Base-by-base conservation (phyloP, 2,113 vertebrate species). In the Rousettus leschenaultii region DNA sequence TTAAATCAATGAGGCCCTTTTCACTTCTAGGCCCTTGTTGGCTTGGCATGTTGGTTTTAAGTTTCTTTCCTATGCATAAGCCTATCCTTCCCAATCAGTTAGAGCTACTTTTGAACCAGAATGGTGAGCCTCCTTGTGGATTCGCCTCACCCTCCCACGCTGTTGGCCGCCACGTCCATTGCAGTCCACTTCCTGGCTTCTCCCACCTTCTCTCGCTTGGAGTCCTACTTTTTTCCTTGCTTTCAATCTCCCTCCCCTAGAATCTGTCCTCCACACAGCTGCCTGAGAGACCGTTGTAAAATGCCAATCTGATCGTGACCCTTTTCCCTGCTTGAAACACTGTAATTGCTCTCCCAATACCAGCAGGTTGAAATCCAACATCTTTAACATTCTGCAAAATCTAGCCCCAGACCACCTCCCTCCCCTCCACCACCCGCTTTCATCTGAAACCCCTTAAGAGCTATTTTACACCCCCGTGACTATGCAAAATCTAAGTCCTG, bases 381-480 rank as follows among this genome's bases (percentile, higher is more conserved):
- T 43, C 80, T n/a, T 26, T 21, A 53, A 15, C 43, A n/a, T 65
- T 21, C 13, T 2, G 1, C 9, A 26, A 80, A 30, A 55, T 35
- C 9, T 21, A 43, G n/a, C 22, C 55, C 65, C 5, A 12, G 38
- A 40, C 35, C 1, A 24, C 28, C 40, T 11, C 18, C 45, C 5
- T 77, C 40, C 18, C 21, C 14, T 35, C 15, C 35, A 38, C 74
- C 22, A 18, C 73, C 24, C 16, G 48, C 35, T 16, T 28, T 30
- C 65, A 57, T 14, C 65, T 38, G 26, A 93, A 94, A 63, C 24
- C 71, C 59, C 38, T 33, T 65, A 55, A 55, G 26, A 40, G n/a
- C 28, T 55, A 5, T 18, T 48, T 18, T 48, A 24, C 0, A 12
- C 7, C 5, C n/a, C 5, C 26, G 5, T 1, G 2, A 8, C 73